phyloP scores from a whole-genome alignment of 2,888 invertebrate species.

The Charanyca ferruginea region DNA sequence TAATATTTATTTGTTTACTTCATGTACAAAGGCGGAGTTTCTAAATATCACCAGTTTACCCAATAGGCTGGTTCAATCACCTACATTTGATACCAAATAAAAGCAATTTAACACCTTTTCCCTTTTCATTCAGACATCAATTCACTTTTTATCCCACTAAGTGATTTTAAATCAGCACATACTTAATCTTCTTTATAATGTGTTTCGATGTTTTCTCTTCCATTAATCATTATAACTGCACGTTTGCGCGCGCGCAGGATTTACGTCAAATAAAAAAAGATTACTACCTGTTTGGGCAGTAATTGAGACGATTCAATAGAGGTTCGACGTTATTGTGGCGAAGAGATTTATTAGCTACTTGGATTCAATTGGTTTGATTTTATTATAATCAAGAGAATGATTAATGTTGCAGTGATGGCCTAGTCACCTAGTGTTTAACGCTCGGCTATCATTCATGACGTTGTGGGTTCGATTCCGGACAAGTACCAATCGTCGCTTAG shows the following conservation, averaged over 20 bases:
- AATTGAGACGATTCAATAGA: conserved; percentile 50
- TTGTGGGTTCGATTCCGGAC: too few species aligned
- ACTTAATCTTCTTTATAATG: conserved; percentile 29
- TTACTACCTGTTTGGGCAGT: conserved; percentile 17
- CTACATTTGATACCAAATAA: too few species aligned
- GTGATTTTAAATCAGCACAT: conserved; percentile 32
- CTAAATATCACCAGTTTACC: too few species aligned
- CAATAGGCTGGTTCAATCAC: not conserved
- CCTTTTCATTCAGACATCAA: not conserved
- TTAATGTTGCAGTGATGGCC: too few species aligned
- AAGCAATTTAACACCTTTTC: not conserved
- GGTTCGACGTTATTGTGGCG: conserved; percentile 7
- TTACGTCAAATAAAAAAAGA: conserved; percentile 37
- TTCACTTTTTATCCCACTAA: conserved; percentile 24
- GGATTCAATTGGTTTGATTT: conserved; percentile 13
- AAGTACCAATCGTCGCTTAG: too few species aligned
- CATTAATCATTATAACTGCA: conserved; percentile 42
- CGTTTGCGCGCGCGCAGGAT: conserved; percentile 24
- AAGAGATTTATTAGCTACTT: conserved; percentile 14
- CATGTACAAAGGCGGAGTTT: too few species aligned
- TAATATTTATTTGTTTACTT: too few species aligned
- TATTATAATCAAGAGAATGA: not conserved
- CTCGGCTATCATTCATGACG: too few species aligned
- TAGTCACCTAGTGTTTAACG: too few species aligned
- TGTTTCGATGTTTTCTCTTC: conserved; percentile 20